These are phyloP conservation scores for Takifugu bimaculatus DNA, from an alignment of 2,113 vertebrate species.

Conservation along the genomic window DNA sequence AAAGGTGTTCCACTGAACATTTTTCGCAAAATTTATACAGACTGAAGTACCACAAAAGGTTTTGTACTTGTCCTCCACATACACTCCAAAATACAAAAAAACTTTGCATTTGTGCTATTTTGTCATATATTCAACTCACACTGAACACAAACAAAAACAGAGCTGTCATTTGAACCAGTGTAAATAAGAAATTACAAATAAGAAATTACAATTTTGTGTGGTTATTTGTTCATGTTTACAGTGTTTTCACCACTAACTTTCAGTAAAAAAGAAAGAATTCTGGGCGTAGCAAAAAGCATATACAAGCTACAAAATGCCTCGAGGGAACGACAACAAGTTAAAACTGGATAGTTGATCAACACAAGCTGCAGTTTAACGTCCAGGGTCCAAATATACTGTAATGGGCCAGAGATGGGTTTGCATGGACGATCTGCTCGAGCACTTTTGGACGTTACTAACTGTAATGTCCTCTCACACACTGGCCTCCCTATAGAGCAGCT, in stretches of 20 bases:
- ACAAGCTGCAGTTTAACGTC: slow-evolving; percentile 37
- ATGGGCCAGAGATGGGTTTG: slow-evolving; percentile 23
- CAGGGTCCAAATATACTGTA: slow-evolving; percentile 46
- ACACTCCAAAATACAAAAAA: background rate
- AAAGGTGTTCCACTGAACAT: too few species aligned
- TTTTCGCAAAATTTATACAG: too few species aligned
- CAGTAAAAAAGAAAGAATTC: background rate
- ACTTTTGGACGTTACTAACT: too few species aligned
- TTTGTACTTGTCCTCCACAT: background rate
- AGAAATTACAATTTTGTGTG: too few species aligned
- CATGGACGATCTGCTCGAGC: slow-evolving; percentile 28
- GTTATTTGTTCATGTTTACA: background rate
- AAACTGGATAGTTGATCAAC: slow-evolving; percentile 36
- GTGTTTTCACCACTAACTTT: background rate
- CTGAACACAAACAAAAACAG: slow-evolving; percentile 14
- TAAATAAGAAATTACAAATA: too few species aligned
- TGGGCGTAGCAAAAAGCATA: slow-evolving; percentile 8
- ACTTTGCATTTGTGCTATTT: background rate
- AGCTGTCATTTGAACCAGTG: too few species aligned
- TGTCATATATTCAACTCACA: background rate
- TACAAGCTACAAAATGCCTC: slow-evolving; percentile 25
- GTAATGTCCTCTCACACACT: too few species aligned
- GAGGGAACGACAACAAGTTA: slow-evolving; percentile 43
- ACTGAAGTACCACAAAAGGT: background rate
- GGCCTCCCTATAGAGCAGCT: too few species aligned